Conservation (phyloP, 92 coral and sea anemone species). For the Zoanthus gigantus region DNA sequence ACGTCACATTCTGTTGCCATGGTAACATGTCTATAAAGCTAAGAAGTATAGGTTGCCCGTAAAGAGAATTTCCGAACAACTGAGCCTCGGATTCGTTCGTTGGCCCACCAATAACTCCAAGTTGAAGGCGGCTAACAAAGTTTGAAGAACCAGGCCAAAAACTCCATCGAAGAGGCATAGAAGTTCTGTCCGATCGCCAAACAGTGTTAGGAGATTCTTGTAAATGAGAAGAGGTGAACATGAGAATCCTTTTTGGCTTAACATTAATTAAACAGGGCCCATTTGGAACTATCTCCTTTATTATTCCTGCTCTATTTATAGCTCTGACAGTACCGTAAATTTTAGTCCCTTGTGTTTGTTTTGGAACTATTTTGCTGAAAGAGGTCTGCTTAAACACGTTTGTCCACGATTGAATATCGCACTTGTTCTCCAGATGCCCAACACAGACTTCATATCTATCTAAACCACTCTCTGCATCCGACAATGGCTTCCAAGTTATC, state of each 20-base stretch:
- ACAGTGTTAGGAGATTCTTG: neutral
- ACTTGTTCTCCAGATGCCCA: constrained; percentile 69
- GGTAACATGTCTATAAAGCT: constrained; percentile 30
- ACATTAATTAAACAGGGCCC: constrained; percentile 69
- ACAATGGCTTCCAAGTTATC: constrained; percentile 78
- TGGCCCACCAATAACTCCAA: constrained; percentile 35
- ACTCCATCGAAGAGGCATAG: constrained; percentile 18
- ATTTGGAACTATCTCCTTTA: constrained; percentile 58
- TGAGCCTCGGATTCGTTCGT: constrained; percentile 3
- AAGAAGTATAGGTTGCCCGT: constrained; percentile 30
- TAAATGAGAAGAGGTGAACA: neutral
- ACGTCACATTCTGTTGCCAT: constrained; percentile 32
- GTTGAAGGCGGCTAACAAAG: neutral
- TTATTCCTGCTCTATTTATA: constrained; percentile 75
- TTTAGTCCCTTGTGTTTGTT: constrained; percentile 64
- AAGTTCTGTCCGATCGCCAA: constrained; percentile 34
- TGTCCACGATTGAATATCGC: constrained; percentile 72
- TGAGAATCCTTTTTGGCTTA: constrained; percentile 56
- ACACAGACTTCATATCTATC: constrained; percentile 82
- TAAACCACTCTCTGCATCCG: constrained; percentile 80
- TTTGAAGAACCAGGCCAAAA: neutral
- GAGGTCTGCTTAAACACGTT: constrained; percentile 49
- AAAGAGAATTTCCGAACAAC: constrained; percentile 18
- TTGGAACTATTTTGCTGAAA: constrained; percentile 55
- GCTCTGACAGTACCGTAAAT: constrained; percentile 79